Base-by-base conservation (phyloP, 2,888 invertebrate species). In the Microctonus brassicae region DNA sequence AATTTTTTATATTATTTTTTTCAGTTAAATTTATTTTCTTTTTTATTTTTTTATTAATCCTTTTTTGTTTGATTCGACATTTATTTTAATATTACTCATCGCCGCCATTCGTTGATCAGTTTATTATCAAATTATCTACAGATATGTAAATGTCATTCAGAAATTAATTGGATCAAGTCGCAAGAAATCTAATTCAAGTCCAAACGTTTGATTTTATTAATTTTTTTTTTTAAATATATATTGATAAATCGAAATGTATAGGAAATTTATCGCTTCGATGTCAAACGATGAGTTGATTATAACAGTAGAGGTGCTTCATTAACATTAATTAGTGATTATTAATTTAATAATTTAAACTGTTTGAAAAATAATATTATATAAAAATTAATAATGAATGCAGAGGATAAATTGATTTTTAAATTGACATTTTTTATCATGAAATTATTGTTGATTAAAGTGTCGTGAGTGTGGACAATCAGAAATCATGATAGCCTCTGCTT, bases 401-500 rank as follows among this genome's bases (percentile, higher is more conserved):
- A 39, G 13, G n/a, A 39, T n/a, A n/a, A 39, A 39, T 39, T 39
- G 39, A n/a, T 39, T n/a, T 39, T 39, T 5, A n/a, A 39, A 39
- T 39, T n/a, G n/a, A n/a, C 13, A 6, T n/a, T 9, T 47, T 17
- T 20, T 47, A 47, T 17, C 17, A 17, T 47, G 17, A 7, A n/a
- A 6, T 7, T 13, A 33, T 58, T 29, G 20, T 26, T 33, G 0
- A 33, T 58, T 58, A 58, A 58, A 58, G 17, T 34, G 34, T 34
- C 33, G 58, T 17, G 34, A 33, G 33, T 58, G 33, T 33, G 20
- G 34, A 39, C 34, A 53, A 63, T 42, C 29, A 36, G 36, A 17
- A 60, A 62, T 64, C 69, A 71, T 76, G 78, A 78, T 76, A 81
- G 77, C 74, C 76, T 65, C 76, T 76, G 77, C 36, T 64, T 39